Base-by-base conservation (phyloP, 2,888 invertebrate genomes). In the Drosophila cognata region DNA sequence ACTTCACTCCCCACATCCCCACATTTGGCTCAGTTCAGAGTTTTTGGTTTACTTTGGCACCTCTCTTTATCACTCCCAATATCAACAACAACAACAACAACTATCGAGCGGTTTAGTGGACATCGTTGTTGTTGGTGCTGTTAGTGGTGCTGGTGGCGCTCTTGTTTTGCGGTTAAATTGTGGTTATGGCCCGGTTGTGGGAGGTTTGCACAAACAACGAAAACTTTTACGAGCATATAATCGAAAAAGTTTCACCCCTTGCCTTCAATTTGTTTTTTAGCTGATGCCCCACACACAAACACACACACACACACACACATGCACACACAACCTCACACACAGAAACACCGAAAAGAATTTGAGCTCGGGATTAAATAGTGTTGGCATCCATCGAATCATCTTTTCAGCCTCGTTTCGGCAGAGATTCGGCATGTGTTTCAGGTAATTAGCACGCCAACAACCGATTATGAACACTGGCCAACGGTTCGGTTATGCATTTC, bases 171-270 rank as follows among this genome's bases (percentile, higher is more conserved):
- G 85, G 85, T 82, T 76, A 71, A 89, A 80, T 77, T 89, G 85
- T 70, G 85, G 85, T 84, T 80, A 68, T 75, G 71, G 70, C 74
- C 70, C 82, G 56, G 62, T 62, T 70, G 70, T 74, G 73, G 71
- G 70, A 56, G 68, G 71, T 56, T 74, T 75, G 61, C 69, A 71
- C 83, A 88, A 88, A 88, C 87, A 86, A 72, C 76, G 67, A 73
- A 84, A 88, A 84, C 87, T 88, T 90, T 90, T 90, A 84, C 90
- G 89, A 90, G 87, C 89, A 90, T 79, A 90, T 90, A 90, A 90
- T 88, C 88, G 90, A 90, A 88, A 88, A 88, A 88, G 88, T 88
- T 88, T 90, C 74, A 52, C 64, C 62, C 66, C 56, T 56, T 62
- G 61, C 65, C 46, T 29, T 59, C 48, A 38, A 51, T 59, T 61